A percentile compares a stretch with the other conserved stretches of the same genome.
These are phyloP conservation scores for Python bivittatus DNA, from an alignment of 2,113 vertebrate species.

Conservation along the genomic window DNA sequence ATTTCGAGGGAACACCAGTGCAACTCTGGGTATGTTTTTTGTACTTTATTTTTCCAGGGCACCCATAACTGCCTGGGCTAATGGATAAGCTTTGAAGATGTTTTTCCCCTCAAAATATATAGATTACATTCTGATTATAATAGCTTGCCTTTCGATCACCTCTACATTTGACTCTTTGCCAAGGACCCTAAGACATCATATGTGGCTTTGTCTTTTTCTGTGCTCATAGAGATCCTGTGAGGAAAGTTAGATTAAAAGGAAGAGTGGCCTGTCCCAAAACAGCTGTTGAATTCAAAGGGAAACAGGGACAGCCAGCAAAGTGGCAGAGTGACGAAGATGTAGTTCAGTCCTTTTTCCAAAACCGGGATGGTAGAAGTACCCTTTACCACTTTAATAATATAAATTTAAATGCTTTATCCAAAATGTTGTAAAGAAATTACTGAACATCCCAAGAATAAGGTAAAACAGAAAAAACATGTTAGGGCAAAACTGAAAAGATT, in stretches of 20 bases:
- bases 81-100: neutral
- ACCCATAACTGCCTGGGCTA: neutral
- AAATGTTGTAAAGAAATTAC: too few species aligned
- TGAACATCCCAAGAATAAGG: too few species aligned
- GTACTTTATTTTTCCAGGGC: neutral
- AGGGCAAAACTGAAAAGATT: neutral
- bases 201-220: neutral
- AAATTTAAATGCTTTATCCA: too few species aligned
- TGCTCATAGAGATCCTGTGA: neutral
- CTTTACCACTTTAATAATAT: too few species aligned
- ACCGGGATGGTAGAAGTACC: too few species aligned
- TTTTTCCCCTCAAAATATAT: neutral
- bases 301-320: neutral
- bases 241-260: neutral
- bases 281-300: neutral
- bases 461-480: too few species aligned
- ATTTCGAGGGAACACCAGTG: slow-evolving; percentile 85
- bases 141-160: neutral
- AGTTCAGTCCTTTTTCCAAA: neutral
- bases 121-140: neutral
- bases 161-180: neutral
- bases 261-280: neutral
- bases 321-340: neutral
- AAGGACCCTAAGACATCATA: neutral
- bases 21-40: slow-evolving; percentile 84